Base-by-base conservation (phyloP, 1,140 invertebrate genomes). In the Drosophila pallidifrons region DNA sequence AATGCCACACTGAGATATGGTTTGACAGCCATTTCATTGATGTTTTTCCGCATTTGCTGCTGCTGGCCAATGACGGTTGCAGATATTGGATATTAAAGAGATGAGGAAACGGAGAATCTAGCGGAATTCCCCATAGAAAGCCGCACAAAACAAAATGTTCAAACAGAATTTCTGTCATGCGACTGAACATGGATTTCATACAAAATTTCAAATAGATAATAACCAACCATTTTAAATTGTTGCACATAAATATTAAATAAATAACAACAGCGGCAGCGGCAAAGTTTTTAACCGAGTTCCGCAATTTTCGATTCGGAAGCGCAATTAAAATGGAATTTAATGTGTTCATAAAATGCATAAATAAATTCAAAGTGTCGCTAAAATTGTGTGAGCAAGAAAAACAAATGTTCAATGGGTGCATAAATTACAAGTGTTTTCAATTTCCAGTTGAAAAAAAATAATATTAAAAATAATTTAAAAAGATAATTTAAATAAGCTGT, bases 1-100 rank as follows among this genome's bases (percentile, higher is more conserved):
- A 89, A 89, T 89, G 85, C 80, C 77, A 75, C 52, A 65, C 41
- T 20, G 28, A 55, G 59, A 45, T 16, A 41, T n/a, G 11, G 20
- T 5, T 61, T 35, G 20, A 67, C 45, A 59, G 35, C 16, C 38
- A 55, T 57, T 30, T 15, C 16, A 55, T 15, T 52, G 52, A 60
- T 28, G 38, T 61, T 54, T 25, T 28, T 69, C 28, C 32, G 45
- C 32, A 41, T 55, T 20, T 8, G 10, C 3, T 11, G 15, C 1
- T 25, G 20, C 16, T 11, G 15, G 1, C n/a, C 25, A 13, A 64
- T 65, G 25, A 65, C 63, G 55, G 35, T 65, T 46, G 63, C 63
- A 65, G 51, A 25, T 43, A 15, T 38, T 28, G 25, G 11, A 35
- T 30, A 38, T 8, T 20, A 4, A 10, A 38, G 8, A 38, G 35